Conservation (phyloP, 2,797 vertebrate species). For the Triplophysa bombifrons region DNA sequence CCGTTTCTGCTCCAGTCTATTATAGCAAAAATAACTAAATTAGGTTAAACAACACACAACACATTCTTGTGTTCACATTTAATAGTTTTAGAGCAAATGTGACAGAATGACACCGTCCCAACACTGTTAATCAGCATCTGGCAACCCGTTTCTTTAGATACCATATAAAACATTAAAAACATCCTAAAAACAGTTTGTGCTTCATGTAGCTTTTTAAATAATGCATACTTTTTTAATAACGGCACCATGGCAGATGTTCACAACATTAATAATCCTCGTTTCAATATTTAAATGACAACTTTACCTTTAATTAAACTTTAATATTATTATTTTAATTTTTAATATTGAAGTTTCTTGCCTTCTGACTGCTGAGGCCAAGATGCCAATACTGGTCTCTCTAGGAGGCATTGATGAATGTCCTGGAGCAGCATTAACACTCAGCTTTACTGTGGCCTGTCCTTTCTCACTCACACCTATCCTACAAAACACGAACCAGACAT, state of each 20-base stretch:
- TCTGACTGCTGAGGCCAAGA: slow-evolving; percentile 87
- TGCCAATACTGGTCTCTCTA: slow-evolving; percentile 87
- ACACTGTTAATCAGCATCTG: too few relatives aligned
- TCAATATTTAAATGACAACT: background rate
- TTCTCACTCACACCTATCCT: slow-evolving; percentile 90
- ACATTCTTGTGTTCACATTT: background rate
- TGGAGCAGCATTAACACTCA: slow-evolving; percentile 80
- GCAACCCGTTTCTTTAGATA: too few relatives aligned
- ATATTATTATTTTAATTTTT: background rate
- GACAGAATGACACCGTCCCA: too few relatives aligned
- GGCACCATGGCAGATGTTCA: background rate
- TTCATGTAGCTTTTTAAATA: background rate
- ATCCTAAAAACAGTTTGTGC: too few relatives aligned
- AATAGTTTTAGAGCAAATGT: too few relatives aligned
- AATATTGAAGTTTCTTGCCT: slow-evolving; percentile 70
- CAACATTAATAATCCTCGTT: background rate
- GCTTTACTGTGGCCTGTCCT: slow-evolving; percentile 80
- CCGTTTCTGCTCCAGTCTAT: slow-evolving; percentile 88
- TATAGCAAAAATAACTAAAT: background rate
- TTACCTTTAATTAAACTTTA: background rate
- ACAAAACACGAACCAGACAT: slow-evolving; percentile 11
- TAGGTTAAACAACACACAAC: background rate
- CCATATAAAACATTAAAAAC: too few relatives aligned
- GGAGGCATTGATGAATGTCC: slow-evolving; percentile 91
- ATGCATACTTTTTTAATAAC: background rate